Base-by-base conservation (phyloP, 2,888 invertebrate genomes). In the Cistogaster globosa region DNA sequence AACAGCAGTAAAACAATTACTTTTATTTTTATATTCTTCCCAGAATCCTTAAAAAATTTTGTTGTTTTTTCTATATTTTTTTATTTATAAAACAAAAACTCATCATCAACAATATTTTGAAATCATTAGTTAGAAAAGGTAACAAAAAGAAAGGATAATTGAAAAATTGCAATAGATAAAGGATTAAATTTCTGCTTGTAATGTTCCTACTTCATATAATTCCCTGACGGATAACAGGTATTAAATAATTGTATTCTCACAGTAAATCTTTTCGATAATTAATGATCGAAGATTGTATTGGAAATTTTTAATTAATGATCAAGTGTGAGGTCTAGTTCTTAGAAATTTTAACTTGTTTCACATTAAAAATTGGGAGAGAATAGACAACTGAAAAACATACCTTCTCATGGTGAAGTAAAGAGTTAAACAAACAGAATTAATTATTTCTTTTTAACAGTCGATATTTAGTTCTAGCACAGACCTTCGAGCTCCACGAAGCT, bases 151-250 rank as follows among this genome's bases (percentile, higher is more conserved):
- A 36, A 58, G 38, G 38, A 67, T 55, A 45, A 53, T 60, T 68
- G 62, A 69, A 75, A 69, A 75, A 69, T 69, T 75, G 20, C 22
- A 68, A 60, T 36, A 42, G 12, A 11, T 42, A 76, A 84, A 84
- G 84, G 84, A 81, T 84, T 84, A 81, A 78, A 80, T 80, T 76
- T 80, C 72, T 71, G 71, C 84, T 57, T 20, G 67, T 76, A 84
- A 84, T 77, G 77, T 14, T 71, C 0, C 6, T 38, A 53, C 38
- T 67, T 65, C 22, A 18, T 36, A 48, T 51, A 48, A 68, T 57
- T 72, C 72, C 62, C 80, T 63, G 58, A 55, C 45, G 75, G 55
- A 75, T 71, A 75, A 65, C 58, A 69, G 58, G 45, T 18, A 26
- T 26, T 53, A 48, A 20, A 71, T 26, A 26, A 26, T 26, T 26